phyloP scores from a whole-genome alignment of 2,888 invertebrate genomes.

The Sarcophaga variegata region DNA sequence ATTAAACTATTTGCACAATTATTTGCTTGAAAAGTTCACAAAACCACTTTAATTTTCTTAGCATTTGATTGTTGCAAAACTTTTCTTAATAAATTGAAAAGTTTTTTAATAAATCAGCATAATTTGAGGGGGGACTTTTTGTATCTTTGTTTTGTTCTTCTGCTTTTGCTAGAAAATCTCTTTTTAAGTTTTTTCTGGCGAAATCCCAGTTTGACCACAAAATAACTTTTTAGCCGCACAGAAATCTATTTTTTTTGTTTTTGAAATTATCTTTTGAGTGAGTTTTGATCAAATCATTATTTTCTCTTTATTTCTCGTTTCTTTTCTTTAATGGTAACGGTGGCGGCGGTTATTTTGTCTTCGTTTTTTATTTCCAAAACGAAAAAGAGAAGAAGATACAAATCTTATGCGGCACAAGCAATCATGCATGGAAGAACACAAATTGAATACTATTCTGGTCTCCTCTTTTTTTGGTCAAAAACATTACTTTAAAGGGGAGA shows the following conservation, averaged over 20 bases:
- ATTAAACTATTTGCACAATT: too few relatives aligned
- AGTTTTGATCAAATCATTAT: background rate
- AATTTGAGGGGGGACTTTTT: too few relatives aligned
- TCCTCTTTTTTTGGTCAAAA: background rate
- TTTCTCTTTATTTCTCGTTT: background rate
- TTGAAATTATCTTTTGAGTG: background rate
- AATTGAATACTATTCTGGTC: background rate
- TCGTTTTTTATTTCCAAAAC: background rate
- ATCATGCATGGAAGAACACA: constrained; percentile 30
- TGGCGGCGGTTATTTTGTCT: too few relatives aligned
- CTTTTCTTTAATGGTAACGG: background rate
- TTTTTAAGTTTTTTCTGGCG: background rate
- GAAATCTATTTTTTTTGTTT: background rate
- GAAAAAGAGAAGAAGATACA: background rate
- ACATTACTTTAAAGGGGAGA: background rate
- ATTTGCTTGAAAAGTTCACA: too few relatives aligned
- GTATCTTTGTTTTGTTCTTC: background rate
- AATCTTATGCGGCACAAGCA: background rate
- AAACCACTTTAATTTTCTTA: background rate
- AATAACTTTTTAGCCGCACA: background rate
- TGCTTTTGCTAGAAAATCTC: background rate
- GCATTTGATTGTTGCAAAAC: background rate
- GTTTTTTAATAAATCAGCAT: too few relatives aligned
- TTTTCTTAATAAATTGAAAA: too few relatives aligned
- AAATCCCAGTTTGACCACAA: background rate